These are phyloP conservation scores for Silurus asotus DNA, from an alignment of 2,113 vertebrate species.

Conservation along the genomic window DNA sequence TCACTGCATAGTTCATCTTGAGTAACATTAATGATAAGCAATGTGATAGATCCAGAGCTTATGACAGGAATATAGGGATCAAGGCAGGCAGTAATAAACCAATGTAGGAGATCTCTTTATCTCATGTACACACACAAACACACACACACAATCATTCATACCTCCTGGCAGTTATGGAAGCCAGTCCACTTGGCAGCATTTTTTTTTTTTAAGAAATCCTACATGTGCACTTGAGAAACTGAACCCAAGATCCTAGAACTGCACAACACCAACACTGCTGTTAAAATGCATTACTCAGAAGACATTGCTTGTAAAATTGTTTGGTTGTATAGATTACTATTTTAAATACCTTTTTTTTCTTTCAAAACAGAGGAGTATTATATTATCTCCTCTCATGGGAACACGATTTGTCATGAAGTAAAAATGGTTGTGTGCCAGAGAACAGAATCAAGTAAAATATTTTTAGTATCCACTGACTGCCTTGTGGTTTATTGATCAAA, in stretches of 20 bases:
- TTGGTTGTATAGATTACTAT: not conserved
- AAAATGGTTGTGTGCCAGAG: slow-evolving; percentile 29
- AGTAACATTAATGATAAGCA: not conserved
- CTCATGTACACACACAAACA: not conserved
- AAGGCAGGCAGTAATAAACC: not conserved
- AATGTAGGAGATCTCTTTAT: too few relatives aligned
- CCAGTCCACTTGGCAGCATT: not conserved
- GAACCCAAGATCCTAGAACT: not conserved
- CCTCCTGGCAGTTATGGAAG: not conserved
- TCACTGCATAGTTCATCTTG: not conserved
- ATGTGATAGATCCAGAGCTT: not conserved
- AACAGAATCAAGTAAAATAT: slow-evolving; percentile 56
- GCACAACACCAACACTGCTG: not conserved
- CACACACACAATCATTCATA: not conserved
- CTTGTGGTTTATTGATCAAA: slow-evolving; percentile 53
- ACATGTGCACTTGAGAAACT: not conserved
- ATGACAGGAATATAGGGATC: not conserved
- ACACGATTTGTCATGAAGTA: not conserved
- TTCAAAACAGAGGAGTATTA: not conserved
- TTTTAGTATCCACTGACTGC: slow-evolving; percentile 46
- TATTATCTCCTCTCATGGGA: not conserved
- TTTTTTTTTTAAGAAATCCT: not conserved
- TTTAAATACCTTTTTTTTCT: not conserved
- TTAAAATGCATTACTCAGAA: not conserved
- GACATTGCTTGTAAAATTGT: not conserved